A percentile compares a stretch with the other conserved stretches of the same genome.
Evolutionary conservation across 2,888 invertebrate genomes (phyloP).

Genomic region (Cetonia aurata): DNA sequence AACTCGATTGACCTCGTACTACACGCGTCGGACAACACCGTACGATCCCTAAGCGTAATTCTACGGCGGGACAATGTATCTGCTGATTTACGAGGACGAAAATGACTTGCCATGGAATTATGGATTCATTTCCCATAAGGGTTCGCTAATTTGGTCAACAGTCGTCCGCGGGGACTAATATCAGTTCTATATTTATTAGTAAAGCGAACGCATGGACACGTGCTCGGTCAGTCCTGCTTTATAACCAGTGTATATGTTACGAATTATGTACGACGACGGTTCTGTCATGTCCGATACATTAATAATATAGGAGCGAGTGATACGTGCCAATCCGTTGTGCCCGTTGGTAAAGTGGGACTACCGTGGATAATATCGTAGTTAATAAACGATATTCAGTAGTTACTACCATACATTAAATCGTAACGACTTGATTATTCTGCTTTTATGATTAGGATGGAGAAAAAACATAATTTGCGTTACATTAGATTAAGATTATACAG

Average conservation of each 20-base stretch:
- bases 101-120: slow-evolving; percentile 41
- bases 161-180: slow-evolving; percentile 25
- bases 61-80: background rate
- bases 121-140: slow-evolving; percentile 43
- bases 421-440: no score
- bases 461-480: no score
- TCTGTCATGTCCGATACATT: no score
- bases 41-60: slow-evolving; percentile 11
- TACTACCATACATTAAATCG: no score
- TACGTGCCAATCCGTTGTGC: no score
- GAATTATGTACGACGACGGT: background rate
- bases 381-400: no score
- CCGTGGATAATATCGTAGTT: no score
- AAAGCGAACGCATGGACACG: background rate
- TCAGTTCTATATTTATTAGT: slow-evolving; percentile 42
- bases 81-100: slow-evolving; percentile 33
- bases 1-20: background rate
- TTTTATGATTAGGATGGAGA: no score
- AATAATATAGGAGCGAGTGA: no score
- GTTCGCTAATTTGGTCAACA: slow-evolving; percentile 37
- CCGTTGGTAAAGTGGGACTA: no score
- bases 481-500: no score
- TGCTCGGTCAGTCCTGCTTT: background rate
- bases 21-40: background rate
- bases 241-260: slow-evolving; percentile 25